Evolutionary conservation across 2,888 invertebrate genomes (phyloP).

Genomic region (Miltochrista miniata): DNA sequence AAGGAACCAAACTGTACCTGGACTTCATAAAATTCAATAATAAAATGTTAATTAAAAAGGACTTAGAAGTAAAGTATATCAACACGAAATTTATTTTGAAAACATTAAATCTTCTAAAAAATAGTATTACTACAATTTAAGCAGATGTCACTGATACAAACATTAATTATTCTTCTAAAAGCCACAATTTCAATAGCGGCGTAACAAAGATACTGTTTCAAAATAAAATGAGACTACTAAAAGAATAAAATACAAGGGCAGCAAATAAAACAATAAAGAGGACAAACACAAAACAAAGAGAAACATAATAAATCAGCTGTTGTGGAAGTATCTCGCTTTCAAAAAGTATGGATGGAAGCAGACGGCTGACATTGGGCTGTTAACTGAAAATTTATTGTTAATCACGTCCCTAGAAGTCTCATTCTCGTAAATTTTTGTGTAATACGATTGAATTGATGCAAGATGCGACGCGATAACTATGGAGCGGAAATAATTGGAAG

Average conservation of each 20-base stretch:
- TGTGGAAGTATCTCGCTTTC: constrained; percentile 56
- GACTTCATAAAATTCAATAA: too few species aligned
- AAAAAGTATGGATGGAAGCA: constrained; percentile 55
- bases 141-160: constrained; percentile 38
- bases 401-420: constrained; percentile 62
- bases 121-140: constrained; percentile 14
- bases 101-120: constrained; percentile 8
- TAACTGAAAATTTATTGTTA: constrained; percentile 74
- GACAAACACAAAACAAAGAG: constrained; percentile 56
- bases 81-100: too few species aligned
- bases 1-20: too few species aligned
- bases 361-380: constrained; percentile 61
- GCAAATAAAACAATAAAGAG: constrained; percentile 55
- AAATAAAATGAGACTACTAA: constrained; percentile 42
- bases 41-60: too few species aligned
- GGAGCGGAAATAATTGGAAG: constrained; percentile 72
- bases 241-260: constrained; percentile 40
- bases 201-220: constrained; percentile 49
- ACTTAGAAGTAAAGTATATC: too few species aligned
- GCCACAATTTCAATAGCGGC: constrained; percentile 36
- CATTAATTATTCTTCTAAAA: constrained; percentile 42
- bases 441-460: constrained; percentile 73
- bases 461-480: constrained; percentile 68
- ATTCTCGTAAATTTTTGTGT: constrained; percentile 75
- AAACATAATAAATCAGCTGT: constrained; percentile 63